Evolutionary conservation across 2,888 invertebrate species (phyloP).

Genomic region (Nomada ferruginata): DNA sequence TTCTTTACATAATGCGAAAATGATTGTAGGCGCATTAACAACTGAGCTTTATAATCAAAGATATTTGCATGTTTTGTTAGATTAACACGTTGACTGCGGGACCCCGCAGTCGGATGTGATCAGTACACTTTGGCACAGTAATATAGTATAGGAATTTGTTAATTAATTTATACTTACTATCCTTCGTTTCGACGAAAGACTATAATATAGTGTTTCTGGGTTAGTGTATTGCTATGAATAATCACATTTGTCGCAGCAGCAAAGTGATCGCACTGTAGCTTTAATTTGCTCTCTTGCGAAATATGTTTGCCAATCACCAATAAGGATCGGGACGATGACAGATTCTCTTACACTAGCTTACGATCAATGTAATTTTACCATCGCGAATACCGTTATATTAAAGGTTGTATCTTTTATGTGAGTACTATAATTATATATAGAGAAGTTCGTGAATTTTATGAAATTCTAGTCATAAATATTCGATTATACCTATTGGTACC

Average conservation of each 20-base stretch:
- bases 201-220: not conserved
- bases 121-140: not conserved
- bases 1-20: constrained; percentile 85
- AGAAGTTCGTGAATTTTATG: constrained; percentile 16
- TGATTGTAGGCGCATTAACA: constrained; percentile 84
- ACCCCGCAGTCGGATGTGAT: too few relatives aligned
- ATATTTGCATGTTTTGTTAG: constrained; percentile 77
- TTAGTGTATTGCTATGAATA: too few relatives aligned
- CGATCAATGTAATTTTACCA: too few relatives aligned
- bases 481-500: constrained; percentile 2
- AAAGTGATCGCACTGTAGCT: too few relatives aligned
- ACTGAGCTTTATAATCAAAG: constrained; percentile 85
- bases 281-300: too few relatives aligned
- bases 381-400: too few relatives aligned
- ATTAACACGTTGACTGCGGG: constrained; percentile 58
- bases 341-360: too few relatives aligned
- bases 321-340: too few relatives aligned
- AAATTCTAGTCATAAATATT: constrained; percentile 28
- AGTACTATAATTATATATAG: constrained; percentile 10
- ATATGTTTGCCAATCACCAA: too few relatives aligned
- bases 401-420: constrained; percentile 8
- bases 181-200: constrained; percentile 14
- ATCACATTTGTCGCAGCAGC: too few relatives aligned
- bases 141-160: constrained; percentile 19
- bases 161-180: constrained; percentile 22